Base-by-base conservation (phyloP, 2,797 vertebrate genomes). In the Thunnus albacares region DNA sequence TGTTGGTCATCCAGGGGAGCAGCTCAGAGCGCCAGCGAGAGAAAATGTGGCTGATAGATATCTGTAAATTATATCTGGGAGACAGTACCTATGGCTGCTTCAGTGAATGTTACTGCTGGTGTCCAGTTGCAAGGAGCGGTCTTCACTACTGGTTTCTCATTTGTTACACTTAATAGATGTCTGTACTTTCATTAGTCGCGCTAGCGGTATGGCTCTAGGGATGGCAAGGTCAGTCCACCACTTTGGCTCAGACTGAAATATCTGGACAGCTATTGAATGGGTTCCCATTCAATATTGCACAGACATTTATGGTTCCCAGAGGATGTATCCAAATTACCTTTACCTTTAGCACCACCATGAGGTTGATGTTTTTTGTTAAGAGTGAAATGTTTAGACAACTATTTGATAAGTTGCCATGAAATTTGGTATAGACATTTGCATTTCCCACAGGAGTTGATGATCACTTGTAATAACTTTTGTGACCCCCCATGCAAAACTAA, bases 61-160 rank as follows among this genome's bases (percentile, higher is more conserved):
- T 90, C 92, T 91, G 84, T 73, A 88, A 93, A 93, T 90, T 80
- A 83, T 87, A 86, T 90, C 87, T 87, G 74, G 47, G 75, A 73
- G 79, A 79, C 14, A 11, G 77, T 53, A 55, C 68, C 66, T 57
- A 13, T 41, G 77, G 30, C 47, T 53, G 65, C 75, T 66, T 59
- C 55, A 12, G 30, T 74, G 82, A 89, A 91, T 90, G 65, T 73
- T 5, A 8, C 65, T 45, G 20, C 66, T 63, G 45, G 70, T 59
- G n/a, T 53, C 1, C 26, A 22, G 38, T 60, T 41, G 52, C 45
- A 15, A 35, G 41, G 45, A 63, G 12, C 1, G 7, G 24, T 26
- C 51, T 58, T 71, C 56, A 47, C 14, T 14, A 18, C 18, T 62
- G 3, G 2, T 24, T 71, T 55, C 17, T 63, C 53, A 4, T 45